These are phyloP conservation scores for Iselma pallidipennis DNA, from an alignment of 2,888 invertebrate species.

Conservation along the genomic window DNA sequence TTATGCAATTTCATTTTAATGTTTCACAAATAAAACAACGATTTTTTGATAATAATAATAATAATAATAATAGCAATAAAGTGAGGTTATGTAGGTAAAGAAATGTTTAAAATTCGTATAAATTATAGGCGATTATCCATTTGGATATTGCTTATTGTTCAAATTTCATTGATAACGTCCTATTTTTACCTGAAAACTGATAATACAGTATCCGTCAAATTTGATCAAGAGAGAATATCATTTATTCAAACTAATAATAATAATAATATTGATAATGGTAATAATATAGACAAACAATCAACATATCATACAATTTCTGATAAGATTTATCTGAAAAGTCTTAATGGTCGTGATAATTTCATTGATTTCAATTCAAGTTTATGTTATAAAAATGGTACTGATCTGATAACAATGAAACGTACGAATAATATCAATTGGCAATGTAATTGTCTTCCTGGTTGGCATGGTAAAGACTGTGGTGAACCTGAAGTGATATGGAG, in stretches of 20 bases:
- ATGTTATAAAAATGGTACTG: constrained; percentile 54
- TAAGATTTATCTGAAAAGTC: constrained; percentile 37
- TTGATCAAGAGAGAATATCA: constrained; percentile 26
- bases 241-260: constrained; percentile 26
- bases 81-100: constrained; percentile 41
- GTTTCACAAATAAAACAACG: neutral
- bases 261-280: constrained; percentile 7
- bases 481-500: constrained; percentile 71
- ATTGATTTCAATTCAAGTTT: constrained; percentile 54
- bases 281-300: constrained; percentile 23
- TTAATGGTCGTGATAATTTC: constrained; percentile 42
- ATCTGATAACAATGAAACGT: constrained; percentile 50
- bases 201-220: constrained; percentile 9
- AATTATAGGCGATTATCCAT: constrained; percentile 49
- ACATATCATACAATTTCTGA: constrained; percentile 47
- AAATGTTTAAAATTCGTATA: constrained; percentile 45
- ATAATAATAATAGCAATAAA: constrained; percentile 11
- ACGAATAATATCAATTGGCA: constrained; percentile 51
- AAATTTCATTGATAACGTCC: constrained; percentile 47
- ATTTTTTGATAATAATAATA: neutral
- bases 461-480: constrained; percentile 69
- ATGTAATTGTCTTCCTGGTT: constrained; percentile 64
- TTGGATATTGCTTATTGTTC: constrained; percentile 50
- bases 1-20: constrained; percentile 15
- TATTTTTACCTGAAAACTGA: constrained; percentile 48